Base-by-base conservation (phyloP, 1,140 invertebrate species). In the Zaprionus vittiger region DNA sequence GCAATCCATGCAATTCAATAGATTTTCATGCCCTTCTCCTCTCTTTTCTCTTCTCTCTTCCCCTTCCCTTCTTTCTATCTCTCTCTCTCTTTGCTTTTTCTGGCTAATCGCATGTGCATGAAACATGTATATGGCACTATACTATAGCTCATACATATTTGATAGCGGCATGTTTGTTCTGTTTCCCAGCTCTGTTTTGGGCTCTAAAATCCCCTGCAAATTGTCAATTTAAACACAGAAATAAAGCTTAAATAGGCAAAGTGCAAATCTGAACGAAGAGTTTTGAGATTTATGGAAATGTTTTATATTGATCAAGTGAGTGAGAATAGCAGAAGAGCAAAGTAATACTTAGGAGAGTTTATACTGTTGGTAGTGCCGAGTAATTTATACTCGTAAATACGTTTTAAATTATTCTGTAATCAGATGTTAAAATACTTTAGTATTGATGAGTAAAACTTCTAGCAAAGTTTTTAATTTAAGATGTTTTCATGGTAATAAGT, bases 41-140 rank as follows among this genome's bases (percentile, higher is more conserved):
- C 38, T 65, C 28, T 20, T 11, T 17, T 17, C 34, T 28, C 15
- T 11, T 20, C 44, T 9, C 17, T 65, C 47, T 41, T 34, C 7
- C 1, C 26, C 34, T 20, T 38, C 2, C 26, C 34, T 20, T 38
- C 24, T 24, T 15, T 11, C 9, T 28, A 20, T 41, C n/a, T 17
- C 37, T 54, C 41, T 73, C 24, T 65, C 17, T 20, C n/a, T 17
- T 20, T 34, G 28, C 15, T 15, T n/a, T 34, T 11, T 64, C 37
- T 59, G 56, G 65, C 80, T 78, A 84, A 84, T 84, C 82, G 74
- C 70, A 70, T 78, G 81, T 77, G 62, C 2, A 47, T 31, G 20
- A 65, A 38, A 20, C 22, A 17, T 54, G 26, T 31, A 26, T 31
- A 9, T 15, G 65, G 37, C 67, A 28, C 38, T 44, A 73, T 74